Evolutionary conservation across 2,888 invertebrate genomes (phyloP).

Genomic region (Anaspis maculata): DNA sequence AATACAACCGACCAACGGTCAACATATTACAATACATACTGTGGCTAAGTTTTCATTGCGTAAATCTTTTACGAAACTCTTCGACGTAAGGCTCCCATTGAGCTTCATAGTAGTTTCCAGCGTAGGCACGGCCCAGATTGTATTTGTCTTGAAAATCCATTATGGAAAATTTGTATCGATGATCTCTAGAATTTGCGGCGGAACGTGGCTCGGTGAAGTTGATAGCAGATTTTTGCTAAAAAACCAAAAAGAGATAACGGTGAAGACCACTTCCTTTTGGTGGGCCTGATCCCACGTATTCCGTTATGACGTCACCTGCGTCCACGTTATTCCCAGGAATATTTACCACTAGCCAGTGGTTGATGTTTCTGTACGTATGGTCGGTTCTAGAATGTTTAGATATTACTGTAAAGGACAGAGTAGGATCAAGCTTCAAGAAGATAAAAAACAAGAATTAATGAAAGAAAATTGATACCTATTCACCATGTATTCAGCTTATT

Average conservation of each 20-base stretch:
- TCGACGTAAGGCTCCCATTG: conserved; percentile 26
- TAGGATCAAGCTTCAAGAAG: too few species aligned
- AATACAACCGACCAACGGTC: too few species aligned
- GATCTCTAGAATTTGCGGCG: conserved; percentile 9
- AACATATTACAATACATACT: too few species aligned
- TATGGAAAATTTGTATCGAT: conserved; percentile 18
- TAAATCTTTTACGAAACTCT: too few species aligned
- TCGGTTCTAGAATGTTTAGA: too few species aligned
- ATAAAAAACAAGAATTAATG: too few species aligned
- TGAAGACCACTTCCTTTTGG: conserved; percentile 64
- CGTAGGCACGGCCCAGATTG: conserved; percentile 16
- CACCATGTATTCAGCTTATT: too few species aligned
- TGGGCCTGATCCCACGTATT: conserved; percentile 60
- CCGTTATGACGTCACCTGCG: conserved; percentile 55
- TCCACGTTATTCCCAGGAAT: conserved; percentile 55
- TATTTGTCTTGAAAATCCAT: conserved; percentile 19
- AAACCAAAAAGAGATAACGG: conserved; percentile 60
- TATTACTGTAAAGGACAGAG: too few species aligned
- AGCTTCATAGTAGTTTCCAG: conserved; percentile 23
- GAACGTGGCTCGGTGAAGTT: conserved; percentile 27
- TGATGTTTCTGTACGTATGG: conserved; percentile 50
- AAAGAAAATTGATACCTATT: too few species aligned
- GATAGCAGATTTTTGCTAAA: conserved; percentile 53
- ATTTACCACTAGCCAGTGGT: conserved; percentile 74
- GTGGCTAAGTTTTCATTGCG: too few species aligned